Conservation (phyloP, 2,797 vertebrate genomes). For the Sebastes paucispinis region DNA sequence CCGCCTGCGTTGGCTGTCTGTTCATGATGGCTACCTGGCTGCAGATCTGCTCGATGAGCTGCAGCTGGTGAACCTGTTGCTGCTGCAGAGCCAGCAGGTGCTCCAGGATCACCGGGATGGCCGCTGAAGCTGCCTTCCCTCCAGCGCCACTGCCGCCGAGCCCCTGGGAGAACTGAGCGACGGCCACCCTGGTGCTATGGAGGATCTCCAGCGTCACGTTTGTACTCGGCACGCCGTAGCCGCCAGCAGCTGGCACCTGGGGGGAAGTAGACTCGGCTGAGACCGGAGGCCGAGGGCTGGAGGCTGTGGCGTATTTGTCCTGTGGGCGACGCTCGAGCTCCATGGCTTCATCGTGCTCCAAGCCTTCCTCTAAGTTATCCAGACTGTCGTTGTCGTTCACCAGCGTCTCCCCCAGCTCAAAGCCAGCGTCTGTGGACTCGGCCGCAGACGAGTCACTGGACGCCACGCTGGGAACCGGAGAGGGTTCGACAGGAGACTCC, state of each 20-base stretch:
- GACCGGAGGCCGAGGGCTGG: constrained; percentile 67
- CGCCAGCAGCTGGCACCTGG: constrained; percentile 74
- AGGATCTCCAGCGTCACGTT: constrained; percentile 97
- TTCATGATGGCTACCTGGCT: constrained; percentile 96
- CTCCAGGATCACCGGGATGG: constrained; percentile 95
- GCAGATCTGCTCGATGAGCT: constrained; percentile 98
- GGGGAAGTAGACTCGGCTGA: constrained; percentile 76
- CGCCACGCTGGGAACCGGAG: constrained; percentile 81
- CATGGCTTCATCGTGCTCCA: constrained; percentile 85
- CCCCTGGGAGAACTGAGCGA: constrained; percentile 95
- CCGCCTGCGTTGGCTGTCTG: constrained; percentile 84
- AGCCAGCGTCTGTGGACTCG: constrained; percentile 84
- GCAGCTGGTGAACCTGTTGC: constrained; percentile 97
- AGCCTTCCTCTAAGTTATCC: constrained; percentile 70
- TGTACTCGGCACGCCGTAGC: constrained; percentile 89
- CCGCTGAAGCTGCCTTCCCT: constrained; percentile 79
- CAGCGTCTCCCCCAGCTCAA: constrained; percentile 68
- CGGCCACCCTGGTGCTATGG: constrained; percentile 95
- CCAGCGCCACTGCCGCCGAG: constrained; percentile 63
- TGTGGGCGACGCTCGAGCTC: constrained; percentile 81
- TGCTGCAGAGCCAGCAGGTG: constrained; percentile 95
- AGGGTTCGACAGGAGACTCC: constrained; percentile 84
- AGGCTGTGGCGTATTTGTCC: constrained; percentile 70
- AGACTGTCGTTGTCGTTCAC: constrained; percentile 77
- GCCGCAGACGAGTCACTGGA: constrained; percentile 85